Percentiles rank a stretch among this genome's conserved stretches.
These are phyloP conservation scores for Cistogaster globosa DNA, from an alignment of 2,888 invertebrate genomes.

Conservation along the genomic window DNA sequence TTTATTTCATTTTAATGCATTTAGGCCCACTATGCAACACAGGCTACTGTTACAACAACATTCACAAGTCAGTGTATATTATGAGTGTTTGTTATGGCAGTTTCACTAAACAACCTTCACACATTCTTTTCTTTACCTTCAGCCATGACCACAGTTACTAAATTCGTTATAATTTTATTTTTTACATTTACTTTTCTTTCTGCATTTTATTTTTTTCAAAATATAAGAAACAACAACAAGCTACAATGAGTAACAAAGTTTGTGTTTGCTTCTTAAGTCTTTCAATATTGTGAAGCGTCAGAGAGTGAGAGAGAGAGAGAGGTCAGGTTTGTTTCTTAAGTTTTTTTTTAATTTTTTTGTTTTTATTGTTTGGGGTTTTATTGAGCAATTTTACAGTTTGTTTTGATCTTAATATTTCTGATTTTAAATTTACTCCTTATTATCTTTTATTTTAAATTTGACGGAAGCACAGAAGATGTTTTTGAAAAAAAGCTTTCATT, in stretches of 20 bases:
- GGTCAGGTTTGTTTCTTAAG: conserved; percentile 36
- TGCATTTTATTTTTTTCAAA: conserved; percentile 2
- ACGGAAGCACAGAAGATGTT: neutral
- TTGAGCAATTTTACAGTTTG: conserved; percentile 10
- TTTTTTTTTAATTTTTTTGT: conserved; percentile 23
- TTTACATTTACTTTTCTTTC: conserved; percentile 56
- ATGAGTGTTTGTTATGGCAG: conserved; percentile 33
- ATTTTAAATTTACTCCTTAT: conserved; percentile 2
- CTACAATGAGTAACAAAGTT: conserved; percentile 20
- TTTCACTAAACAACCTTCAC: conserved; percentile 82
- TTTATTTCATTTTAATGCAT: too few species aligned
- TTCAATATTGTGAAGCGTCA: neutral
- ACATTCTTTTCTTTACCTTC: conserved; percentile 81
- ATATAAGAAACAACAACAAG: conserved; percentile 11
- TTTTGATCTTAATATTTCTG: conserved; percentile 30
- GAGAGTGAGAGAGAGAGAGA: neutral
- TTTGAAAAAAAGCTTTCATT: conserved; percentile 48
- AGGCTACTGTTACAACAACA: neutral
- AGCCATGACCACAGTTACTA: conserved; percentile 82
- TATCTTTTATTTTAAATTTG: neutral
- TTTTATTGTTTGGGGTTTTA: neutral
- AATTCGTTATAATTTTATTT: conserved; percentile 71
- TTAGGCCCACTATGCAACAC: neutral
- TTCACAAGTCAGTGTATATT: neutral
- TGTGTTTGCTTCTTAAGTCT: conserved; percentile 58